These are phyloP conservation scores for Epicampocera succincta DNA, from an alignment of 2,888 invertebrate genomes.

Conservation along the genomic window DNA sequence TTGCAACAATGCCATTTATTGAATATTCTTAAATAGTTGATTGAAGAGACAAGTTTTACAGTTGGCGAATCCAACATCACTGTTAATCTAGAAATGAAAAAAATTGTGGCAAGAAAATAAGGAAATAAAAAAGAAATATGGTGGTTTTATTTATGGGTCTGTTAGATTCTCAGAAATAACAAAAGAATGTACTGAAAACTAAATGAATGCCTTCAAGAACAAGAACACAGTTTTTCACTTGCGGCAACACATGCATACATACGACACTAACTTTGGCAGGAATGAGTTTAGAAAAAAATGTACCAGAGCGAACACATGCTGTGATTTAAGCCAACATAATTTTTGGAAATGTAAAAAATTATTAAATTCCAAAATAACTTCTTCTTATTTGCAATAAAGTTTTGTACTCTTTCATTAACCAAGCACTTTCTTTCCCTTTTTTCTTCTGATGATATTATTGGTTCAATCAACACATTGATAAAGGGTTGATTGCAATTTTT, in stretches of 20 bases:
- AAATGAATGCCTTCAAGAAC: slow-evolving; percentile 24
- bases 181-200: slow-evolving; percentile 29
- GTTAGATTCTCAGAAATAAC: slow-evolving; percentile 55
- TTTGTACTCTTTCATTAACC: slow-evolving; percentile 50
- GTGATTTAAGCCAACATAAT: slow-evolving; percentile 53
- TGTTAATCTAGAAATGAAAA: slow-evolving; percentile 53
- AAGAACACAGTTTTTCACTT: slow-evolving; percentile 2
- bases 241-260: slow-evolving; percentile 6
- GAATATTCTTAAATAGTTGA: too few species aligned
- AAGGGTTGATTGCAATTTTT: slow-evolving; percentile 66
- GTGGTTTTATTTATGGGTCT: slow-evolving; percentile 60
- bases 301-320: slow-evolving; percentile 57
- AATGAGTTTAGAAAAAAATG: slow-evolving; percentile 25
- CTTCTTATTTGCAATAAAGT: slow-evolving; percentile 46
- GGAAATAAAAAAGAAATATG: slow-evolving; percentile 54
- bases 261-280: background rate
- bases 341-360: slow-evolving; percentile 23
- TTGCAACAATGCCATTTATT: too few species aligned
- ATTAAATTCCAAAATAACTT: slow-evolving; percentile 4
- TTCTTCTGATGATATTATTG: slow-evolving; percentile 44
- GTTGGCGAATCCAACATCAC: slow-evolving; percentile 30
- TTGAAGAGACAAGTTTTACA: background rate
- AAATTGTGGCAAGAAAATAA: slow-evolving; percentile 41
- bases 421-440: slow-evolving; percentile 39
- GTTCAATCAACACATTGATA: slow-evolving; percentile 64